These are phyloP conservation scores for Zaprionus ghesquierei DNA, from an alignment of 1,140 invertebrate genomes.

Conservation along the genomic window DNA sequence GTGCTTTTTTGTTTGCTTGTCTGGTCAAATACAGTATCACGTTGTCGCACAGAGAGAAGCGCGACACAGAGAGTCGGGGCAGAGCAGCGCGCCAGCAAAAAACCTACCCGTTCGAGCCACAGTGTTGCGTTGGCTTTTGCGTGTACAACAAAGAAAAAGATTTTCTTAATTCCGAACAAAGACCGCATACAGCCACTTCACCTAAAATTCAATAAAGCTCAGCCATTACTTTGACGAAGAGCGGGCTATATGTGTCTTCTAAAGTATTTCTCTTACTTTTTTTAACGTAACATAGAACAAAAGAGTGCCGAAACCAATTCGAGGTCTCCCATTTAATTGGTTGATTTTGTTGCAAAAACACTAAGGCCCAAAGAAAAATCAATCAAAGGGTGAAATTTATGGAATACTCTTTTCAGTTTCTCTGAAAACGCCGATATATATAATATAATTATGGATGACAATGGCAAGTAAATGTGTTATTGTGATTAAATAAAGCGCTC, in stretches of 20 bases:
- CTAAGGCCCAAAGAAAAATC: not conserved
- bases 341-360: not conserved
- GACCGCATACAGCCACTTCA: not conserved
- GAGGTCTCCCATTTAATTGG: not conserved
- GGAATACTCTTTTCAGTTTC: not conserved
- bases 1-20: constrained; percentile 10
- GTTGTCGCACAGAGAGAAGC: not conserved
- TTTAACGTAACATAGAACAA: not conserved
- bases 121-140: constrained; percentile 32
- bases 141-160: constrained; percentile 32
- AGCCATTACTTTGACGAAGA: constrained; percentile 1
- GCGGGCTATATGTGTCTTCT: not conserved
- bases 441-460: constrained; percentile 32
- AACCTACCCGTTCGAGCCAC: constrained; percentile 10
- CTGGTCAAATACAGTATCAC: constrained; percentile 13
- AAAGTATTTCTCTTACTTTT: not conserved
- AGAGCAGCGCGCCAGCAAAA: constrained; percentile 9
- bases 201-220: not conserved
- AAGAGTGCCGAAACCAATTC: not conserved
- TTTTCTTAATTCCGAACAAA: constrained; percentile 23
- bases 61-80: not conserved
- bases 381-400: too few species aligned
- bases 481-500: not conserved
- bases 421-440: not conserved
- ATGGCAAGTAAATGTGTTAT: constrained; percentile 33